Evolutionary conservation across 2,888 invertebrate species (phyloP).

Genomic region (Drosophila anomelani): DNA sequence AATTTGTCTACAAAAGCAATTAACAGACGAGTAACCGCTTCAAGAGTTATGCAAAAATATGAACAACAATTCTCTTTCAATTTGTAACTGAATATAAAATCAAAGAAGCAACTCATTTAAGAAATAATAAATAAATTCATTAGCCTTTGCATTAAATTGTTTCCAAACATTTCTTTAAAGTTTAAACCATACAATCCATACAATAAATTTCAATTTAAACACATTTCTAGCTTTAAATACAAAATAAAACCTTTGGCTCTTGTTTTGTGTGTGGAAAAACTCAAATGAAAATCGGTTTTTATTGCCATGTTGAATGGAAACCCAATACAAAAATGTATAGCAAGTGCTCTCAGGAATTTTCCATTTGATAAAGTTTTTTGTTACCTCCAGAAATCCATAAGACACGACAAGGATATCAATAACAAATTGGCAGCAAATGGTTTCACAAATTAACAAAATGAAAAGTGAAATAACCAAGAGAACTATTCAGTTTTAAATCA

Average conservation of each 20-base stretch:
- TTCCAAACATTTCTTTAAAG: too few species aligned
- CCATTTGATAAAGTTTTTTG: conserved; percentile 23
- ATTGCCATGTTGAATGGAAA: conserved; percentile 14
- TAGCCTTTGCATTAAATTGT: not conserved
- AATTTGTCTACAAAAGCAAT: conserved; percentile 79
- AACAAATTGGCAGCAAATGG: conserved; percentile 39
- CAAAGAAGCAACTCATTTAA: not conserved
- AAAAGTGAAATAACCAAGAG: conserved; percentile 23
- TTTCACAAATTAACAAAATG: conserved; percentile 28
- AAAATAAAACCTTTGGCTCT: not conserved
- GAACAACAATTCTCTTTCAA: conserved; percentile 1
- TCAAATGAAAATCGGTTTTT: conserved; percentile 6
- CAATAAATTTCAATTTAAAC: not conserved
- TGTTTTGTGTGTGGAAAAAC: not conserved
- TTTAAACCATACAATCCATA: not conserved
- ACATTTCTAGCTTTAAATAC: not conserved
- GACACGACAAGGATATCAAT: conserved; percentile 28
- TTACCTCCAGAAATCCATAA: conserved; percentile 11
- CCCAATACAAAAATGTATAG: conserved; percentile 19
- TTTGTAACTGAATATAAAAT: conserved; percentile 6
- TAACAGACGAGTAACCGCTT: conserved; percentile 50
- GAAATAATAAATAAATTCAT: not conserved
- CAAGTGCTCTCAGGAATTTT: conserved; percentile 29
- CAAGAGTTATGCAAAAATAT: conserved; percentile 8
- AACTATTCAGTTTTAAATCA: not conserved